Conservation (phyloP, 2,888 invertebrate genomes). For the Neoscelio sp. region DNA sequence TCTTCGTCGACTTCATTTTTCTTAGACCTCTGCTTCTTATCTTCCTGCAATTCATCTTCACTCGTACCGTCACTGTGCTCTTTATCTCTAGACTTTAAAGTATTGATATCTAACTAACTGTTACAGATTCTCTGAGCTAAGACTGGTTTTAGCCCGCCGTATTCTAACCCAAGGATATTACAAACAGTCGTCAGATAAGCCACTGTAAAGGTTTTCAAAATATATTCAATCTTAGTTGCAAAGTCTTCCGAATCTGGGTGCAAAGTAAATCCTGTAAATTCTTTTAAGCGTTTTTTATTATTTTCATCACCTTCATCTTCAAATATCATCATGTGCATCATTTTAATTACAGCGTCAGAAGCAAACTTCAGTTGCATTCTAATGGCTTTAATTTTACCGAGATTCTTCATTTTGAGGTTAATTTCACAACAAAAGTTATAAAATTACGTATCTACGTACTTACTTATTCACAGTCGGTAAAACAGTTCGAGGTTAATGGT, state of each 20-base stretch:
- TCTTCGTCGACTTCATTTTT: background rate
- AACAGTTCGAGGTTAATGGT: too few species aligned
- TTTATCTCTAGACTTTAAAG: background rate
- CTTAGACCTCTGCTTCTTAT: background rate
- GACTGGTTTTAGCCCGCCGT: background rate
- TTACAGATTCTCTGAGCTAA: background rate
- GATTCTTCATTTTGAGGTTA: constrained; percentile 2
- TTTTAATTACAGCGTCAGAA: constrained; percentile 2
- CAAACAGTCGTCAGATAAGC: constrained; percentile 16
- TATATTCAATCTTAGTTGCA: background rate
- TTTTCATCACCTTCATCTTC: constrained; percentile 18
- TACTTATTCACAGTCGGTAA: background rate
- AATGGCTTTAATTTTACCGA: constrained; percentile 15
- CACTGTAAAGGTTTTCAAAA: background rate
- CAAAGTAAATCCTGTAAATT: constrained; percentile 22
- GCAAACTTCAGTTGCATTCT: background rate
- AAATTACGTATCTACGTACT: too few species aligned
- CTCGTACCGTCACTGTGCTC: background rate
- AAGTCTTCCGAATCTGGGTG: constrained; percentile 2
- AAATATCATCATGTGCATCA: constrained; percentile 19
- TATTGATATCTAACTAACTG: background rate
- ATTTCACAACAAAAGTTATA: background rate
- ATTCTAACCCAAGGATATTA: constrained; percentile 21
- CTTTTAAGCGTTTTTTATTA: constrained; percentile 5
- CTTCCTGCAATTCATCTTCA: constrained; percentile 5